phyloP scores from a whole-genome alignment of 2,113 vertebrate genomes.

The Trichomycterus rosablanca region DNA sequence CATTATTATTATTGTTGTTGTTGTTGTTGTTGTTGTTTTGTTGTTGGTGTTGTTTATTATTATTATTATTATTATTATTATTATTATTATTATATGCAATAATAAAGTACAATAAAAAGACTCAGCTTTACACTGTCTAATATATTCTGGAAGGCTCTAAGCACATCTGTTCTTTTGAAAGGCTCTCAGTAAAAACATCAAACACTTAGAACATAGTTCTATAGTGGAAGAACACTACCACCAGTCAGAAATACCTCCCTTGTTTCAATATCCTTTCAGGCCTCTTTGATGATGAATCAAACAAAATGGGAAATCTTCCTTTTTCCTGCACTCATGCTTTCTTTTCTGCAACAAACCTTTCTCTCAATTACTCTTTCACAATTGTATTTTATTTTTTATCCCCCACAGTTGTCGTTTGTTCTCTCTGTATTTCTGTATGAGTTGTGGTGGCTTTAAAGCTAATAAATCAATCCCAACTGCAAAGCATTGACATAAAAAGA shows the following conservation, averaged over 20 bases:
- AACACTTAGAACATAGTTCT: conserved; percentile 45
- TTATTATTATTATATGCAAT: not conserved
- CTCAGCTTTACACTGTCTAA: conserved; percentile 31
- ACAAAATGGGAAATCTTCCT: conserved; percentile 45
- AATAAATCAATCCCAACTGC: conserved; percentile 21
- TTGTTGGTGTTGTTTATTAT: too few species aligned
- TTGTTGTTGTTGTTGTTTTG: too few species aligned
- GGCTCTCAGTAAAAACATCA: conserved; percentile 45
- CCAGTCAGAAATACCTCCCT: conserved; percentile 47
- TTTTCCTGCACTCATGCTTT: conserved; percentile 35
- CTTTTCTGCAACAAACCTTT: conserved; percentile 35
- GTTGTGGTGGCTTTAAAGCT: conserved; percentile 7
- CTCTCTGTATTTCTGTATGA: conserved; percentile 6
- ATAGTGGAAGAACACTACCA: conserved; percentile 40
- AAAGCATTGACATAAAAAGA: conserved; percentile 26
- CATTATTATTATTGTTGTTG: too few species aligned
- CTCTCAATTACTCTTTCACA: conserved; percentile 39
- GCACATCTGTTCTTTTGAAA: conserved; percentile 55
- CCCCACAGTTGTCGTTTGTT: conserved; percentile 28
- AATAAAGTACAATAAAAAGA: conserved; percentile 5
- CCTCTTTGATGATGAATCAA: conserved; percentile 50
- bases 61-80: not conserved
- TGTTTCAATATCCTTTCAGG: conserved; percentile 46
- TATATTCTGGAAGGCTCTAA: conserved; percentile 32
- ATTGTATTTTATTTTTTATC: conserved; percentile 20